Evolutionary conservation across 2,888 invertebrate genomes (phyloP).

Genomic region (Acleris laterana): DNA sequence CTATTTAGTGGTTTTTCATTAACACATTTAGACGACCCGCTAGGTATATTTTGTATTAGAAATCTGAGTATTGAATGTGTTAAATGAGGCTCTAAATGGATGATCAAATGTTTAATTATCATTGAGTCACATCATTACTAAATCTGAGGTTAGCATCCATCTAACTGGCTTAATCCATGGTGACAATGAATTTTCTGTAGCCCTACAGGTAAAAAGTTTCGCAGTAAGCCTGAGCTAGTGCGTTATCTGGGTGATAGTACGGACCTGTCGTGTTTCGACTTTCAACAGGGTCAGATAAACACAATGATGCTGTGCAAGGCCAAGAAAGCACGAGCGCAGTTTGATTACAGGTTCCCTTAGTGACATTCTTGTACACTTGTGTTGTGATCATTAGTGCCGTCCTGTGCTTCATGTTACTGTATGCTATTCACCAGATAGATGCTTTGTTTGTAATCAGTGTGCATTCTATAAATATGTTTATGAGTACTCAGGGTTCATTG

Average conservation of each 20-base stretch:
- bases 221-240: slow-evolving; percentile 92
- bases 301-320: slow-evolving; percentile 88
- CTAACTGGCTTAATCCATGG: slow-evolving; percentile 49
- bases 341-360: slow-evolving; percentile 87
- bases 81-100: not conserved
- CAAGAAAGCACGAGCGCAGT: slow-evolving; percentile 88
- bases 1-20: too few relatives aligned
- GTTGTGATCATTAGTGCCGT: slow-evolving; percentile 81
- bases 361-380: slow-evolving; percentile 75
- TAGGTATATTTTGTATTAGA: too few relatives aligned
- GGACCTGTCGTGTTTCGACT: slow-evolving; percentile 93
- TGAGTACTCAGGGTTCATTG: slow-evolving; percentile 32
- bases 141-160: slow-evolving; percentile 54
- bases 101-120: slow-evolving; percentile 42
- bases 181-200: slow-evolving; percentile 84
- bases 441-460: slow-evolving; percentile 46
- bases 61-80: not conserved
- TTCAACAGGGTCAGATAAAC: slow-evolving; percentile 91
- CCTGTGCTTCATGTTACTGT: slow-evolving; percentile 72
- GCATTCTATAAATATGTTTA: slow-evolving; percentile 40
- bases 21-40: too few relatives aligned
- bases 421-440: slow-evolving; percentile 47
- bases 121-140: slow-evolving; percentile 57
- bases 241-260: slow-evolving; percentile 90
- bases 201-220: slow-evolving; percentile 92